These are phyloP conservation scores for Pocillopora meandrina DNA, from an alignment of 92 coral and sea anemone genomes.

Conservation along the genomic window DNA sequence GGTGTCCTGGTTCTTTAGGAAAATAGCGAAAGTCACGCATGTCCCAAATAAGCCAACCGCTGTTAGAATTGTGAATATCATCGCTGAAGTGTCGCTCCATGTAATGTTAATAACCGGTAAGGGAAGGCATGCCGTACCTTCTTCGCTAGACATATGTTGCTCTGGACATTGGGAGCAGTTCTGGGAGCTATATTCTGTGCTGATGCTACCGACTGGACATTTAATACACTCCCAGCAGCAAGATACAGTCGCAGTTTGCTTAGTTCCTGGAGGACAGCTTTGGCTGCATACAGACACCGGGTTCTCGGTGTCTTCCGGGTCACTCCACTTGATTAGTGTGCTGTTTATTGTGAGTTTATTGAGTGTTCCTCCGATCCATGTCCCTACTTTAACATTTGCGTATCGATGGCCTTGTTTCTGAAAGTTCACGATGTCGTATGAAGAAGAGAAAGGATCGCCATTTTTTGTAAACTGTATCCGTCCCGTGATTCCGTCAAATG, in stretches of 20 bases:
- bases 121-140: slow-evolving; percentile 53
- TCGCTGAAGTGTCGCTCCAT: slow-evolving; percentile 58
- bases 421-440: slow-evolving; percentile 76
- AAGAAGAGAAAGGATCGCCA: slow-evolving; percentile 64
- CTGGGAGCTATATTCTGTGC: slow-evolving; percentile 44
- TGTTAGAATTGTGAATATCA: slow-evolving; percentile 34
- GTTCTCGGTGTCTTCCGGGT: slow-evolving; percentile 20
- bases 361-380: slow-evolving; percentile 53
- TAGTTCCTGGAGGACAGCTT: slow-evolving; percentile 67
- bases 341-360: slow-evolving; percentile 41
- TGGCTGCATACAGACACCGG: slow-evolving; percentile 73
- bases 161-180: slow-evolving; percentile 68
- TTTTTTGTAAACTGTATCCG: slow-evolving; percentile 46
- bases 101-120: slow-evolving; percentile 62
- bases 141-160: slow-evolving; percentile 52
- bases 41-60: slow-evolving; percentile 56
- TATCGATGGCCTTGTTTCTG: slow-evolving; percentile 20
- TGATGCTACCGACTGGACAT: slow-evolving; percentile 56
- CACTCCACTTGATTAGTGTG: slow-evolving; percentile 49
- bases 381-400: slow-evolving; percentile 59
- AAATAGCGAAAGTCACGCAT: slow-evolving; percentile 36
- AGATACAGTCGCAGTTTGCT: slow-evolving; percentile 63
- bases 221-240: slow-evolving; percentile 75
- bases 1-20: slow-evolving; percentile 47
- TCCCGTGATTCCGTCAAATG: slow-evolving; percentile 67